Evolutionary conservation across 30 jellyfish, hydroid and myxozoan species (phyloP), one percentile per base, ranked within the genome.

Genomic region (Aurelia aurita complex sp. Pacific): DNA sequence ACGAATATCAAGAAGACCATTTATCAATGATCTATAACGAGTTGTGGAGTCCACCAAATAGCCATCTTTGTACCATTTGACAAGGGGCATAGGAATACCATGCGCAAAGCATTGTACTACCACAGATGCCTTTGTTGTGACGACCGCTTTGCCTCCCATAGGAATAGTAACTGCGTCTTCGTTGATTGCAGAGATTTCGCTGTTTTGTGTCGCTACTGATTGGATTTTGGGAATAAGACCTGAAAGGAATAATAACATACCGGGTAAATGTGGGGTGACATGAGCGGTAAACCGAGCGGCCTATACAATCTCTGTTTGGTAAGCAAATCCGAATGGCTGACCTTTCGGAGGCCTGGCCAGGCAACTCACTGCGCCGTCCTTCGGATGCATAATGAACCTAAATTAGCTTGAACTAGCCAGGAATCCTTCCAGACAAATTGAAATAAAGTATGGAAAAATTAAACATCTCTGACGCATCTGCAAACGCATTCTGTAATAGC

Each of bases 41-140:
- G 54, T 62, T 2, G 54, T 91, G 13, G 66, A 61, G 29, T 83
- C 89, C 3, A 90, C 75, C 8, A 81, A 67, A 43, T 64, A 18
- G 15, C 91, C 88, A 40, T 90, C 81, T 46, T 63, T 75, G 74
- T 83, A 82, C 97, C 97, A 90, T n/a, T 77, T 90, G 59, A 90
- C 84, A 65, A 4, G 77, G 15, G 97, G 91, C 74, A 54, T 68
- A 1, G 97, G 97, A 52, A 43, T 70, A 14, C 95, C 97, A 65
- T 85, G 89, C 16, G 91, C 67, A 57, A 90, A 77, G 62, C 91
- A 87, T 46, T 73, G 91, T 35, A 79, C 34, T 5, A 76, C 75
- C 2, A 87, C 78, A 55, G 70, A 55, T 19, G 89, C 35, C 35
- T 61, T 42, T 32, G 87, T 61, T 11, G 51, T 77, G 18, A 77